Evolutionary conservation across 2,888 invertebrate species (phyloP).

Genomic region (Pachydiplax longipennis): DNA sequence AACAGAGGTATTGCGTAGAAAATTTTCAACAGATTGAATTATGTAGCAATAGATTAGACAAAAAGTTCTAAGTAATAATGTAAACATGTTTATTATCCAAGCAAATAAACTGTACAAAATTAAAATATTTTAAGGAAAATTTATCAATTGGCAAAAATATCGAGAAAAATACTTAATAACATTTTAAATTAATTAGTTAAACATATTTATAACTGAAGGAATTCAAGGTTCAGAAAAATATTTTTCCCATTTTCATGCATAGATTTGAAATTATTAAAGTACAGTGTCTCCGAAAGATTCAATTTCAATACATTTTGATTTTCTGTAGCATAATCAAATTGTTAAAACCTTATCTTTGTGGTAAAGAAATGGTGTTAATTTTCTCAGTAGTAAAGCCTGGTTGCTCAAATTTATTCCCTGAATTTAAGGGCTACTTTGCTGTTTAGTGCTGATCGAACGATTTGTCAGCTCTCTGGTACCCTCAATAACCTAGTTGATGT

Average conservation of each 20-base stretch:
- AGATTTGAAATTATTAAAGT: background rate
- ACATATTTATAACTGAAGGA: background rate
- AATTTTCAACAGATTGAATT: background rate
- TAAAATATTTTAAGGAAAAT: background rate
- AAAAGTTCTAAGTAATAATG: background rate
- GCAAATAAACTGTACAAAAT: background rate
- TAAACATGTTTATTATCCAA: background rate
- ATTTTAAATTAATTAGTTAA: background rate
- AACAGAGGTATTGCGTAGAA: background rate
- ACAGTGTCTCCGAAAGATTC: background rate
- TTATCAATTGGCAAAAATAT: constrained; percentile 3
- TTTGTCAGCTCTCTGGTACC: background rate
- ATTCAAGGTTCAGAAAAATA: background rate
- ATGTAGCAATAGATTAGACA: constrained; percentile 5
- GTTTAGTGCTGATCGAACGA: background rate
- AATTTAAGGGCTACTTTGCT: constrained; percentile 17
- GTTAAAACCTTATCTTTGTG: background rate
- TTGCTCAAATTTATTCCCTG: constrained; percentile 26
- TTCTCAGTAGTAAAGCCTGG: constrained; percentile 6
- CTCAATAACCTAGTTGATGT: background rate
- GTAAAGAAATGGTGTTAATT: constrained; percentile 10
- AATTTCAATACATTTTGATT: background rate
- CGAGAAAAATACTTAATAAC: background rate
- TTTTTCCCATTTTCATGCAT: constrained; percentile 14
- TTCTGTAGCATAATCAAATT: background rate